Percentiles rank a stretch among this genome's conserved stretches.
Conservation (phyloP, 2,888 invertebrate species). For the Lutraria lutraria region DNA sequence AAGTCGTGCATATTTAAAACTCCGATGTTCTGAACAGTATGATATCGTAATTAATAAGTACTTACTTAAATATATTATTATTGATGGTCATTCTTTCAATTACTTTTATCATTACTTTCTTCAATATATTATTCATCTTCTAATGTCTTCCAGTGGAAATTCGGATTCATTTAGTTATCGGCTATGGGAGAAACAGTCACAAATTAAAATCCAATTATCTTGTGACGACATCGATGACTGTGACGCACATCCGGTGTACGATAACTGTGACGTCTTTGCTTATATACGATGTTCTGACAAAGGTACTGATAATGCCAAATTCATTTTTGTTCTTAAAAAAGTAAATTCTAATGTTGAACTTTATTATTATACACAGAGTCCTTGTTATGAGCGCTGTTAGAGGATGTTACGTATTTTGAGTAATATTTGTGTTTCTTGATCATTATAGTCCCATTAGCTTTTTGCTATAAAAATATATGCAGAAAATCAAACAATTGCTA, state of each 20-base stretch:
- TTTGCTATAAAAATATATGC: too few species aligned
- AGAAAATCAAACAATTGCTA: too few species aligned
- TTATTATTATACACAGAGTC: too few species aligned
- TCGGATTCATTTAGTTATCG: slow-evolving; percentile 44
- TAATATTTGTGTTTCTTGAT: too few species aligned
- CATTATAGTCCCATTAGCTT: too few species aligned
- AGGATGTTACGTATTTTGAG: too few species aligned
- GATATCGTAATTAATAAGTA: too few species aligned
- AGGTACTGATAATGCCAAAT: slow-evolving; percentile 31
- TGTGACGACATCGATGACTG: slow-evolving; percentile 46
- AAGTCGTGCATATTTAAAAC: too few species aligned
- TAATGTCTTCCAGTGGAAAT: slow-evolving; percentile 53
- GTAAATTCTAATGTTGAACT: too few species aligned
- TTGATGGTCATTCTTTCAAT: background rate
- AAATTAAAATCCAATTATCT: slow-evolving; percentile 29
- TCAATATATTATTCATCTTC: background rate
- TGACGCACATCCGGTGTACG: slow-evolving; percentile 16
- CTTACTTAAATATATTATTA: background rate
- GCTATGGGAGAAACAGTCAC: slow-evolving; percentile 55
- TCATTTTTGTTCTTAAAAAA: too few species aligned
- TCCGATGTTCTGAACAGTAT: too few species aligned
- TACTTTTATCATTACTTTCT: background rate
- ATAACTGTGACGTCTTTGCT: slow-evolving; percentile 50
- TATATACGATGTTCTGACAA: slow-evolving; percentile 61
- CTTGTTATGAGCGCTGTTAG: too few species aligned